Percentiles rank a stretch among this genome's conserved stretches.
phyloP scores from a whole-genome alignment of 2,888 invertebrate genomes.

The Sericinus montela region DNA sequence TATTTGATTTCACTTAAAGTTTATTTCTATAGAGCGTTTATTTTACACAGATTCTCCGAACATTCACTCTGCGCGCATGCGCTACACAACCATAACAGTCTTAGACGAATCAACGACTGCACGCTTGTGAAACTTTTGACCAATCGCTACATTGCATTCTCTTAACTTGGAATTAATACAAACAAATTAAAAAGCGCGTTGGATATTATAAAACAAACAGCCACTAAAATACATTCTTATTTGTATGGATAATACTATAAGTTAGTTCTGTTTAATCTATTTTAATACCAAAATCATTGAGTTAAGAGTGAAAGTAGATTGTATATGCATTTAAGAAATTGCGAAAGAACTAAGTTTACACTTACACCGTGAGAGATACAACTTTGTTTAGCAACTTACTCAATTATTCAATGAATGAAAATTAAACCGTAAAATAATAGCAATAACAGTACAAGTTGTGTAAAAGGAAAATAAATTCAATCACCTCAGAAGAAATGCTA shows the following conservation, averaged over 20 bases:
- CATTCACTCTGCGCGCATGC: slow-evolving; percentile 35
- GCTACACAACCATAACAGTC: slow-evolving; percentile 39
- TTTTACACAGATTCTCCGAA: slow-evolving; percentile 22
- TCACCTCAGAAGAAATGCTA: slow-evolving; percentile 63
- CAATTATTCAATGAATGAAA: slow-evolving; percentile 17
- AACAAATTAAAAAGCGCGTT: slow-evolving; percentile 47
- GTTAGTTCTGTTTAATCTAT: slow-evolving; percentile 18
- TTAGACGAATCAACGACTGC: slow-evolving; percentile 41
- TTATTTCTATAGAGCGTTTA: slow-evolving; percentile 12
- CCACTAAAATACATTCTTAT: slow-evolving; percentile 36
- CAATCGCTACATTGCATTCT: slow-evolving; percentile 60
- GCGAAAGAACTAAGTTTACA: slow-evolving; percentile 27
- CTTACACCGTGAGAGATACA: slow-evolving; percentile 16
- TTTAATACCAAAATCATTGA: slow-evolving; percentile 21
- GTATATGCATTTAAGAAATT: slow-evolving; percentile 13
- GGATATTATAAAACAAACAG: slow-evolving; percentile 39
- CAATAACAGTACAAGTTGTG: slow-evolving; percentile 29
- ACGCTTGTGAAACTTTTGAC: slow-evolving; percentile 27
- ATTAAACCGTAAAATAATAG: slow-evolving; percentile 23
- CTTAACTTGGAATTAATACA: slow-evolving; percentile 49
- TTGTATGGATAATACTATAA: slow-evolving; percentile 42
- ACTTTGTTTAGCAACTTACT: slow-evolving; percentile 29
- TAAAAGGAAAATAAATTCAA: slow-evolving; percentile 37
- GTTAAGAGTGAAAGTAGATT: slow-evolving; percentile 19
- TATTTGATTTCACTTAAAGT: slow-evolving; percentile 5